phyloP scores from a whole-genome alignment of 2,113 vertebrate species.

The Cyphomyrus plagiostoma region DNA sequence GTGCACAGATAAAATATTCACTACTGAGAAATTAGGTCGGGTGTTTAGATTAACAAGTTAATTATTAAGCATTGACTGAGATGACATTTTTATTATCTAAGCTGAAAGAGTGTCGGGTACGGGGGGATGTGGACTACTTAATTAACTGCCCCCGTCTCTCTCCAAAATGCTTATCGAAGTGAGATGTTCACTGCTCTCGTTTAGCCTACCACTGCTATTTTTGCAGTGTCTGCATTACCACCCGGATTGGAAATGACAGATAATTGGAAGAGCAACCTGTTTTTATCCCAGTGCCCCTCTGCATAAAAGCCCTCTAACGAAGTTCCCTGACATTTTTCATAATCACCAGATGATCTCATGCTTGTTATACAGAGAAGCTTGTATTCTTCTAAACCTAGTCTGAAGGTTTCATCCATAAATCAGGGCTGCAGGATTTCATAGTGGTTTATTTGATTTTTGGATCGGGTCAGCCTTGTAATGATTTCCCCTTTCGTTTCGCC shows the following conservation, averaged over 20 bases:
- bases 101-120: not conserved
- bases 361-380: not conserved
- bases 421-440: not conserved
- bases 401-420: conserved; percentile 2
- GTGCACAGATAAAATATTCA: not conserved
- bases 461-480: not conserved
- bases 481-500: not conserved
- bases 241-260: not conserved
- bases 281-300: not conserved
- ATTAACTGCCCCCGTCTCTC: not conserved
- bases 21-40: not conserved
- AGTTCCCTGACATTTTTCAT: not conserved
- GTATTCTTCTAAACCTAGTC: not conserved
- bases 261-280: not conserved
- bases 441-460: not conserved
- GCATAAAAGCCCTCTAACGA: not conserved
- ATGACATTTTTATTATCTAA: not conserved
- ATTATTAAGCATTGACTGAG: not conserved
- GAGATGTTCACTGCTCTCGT: not conserved
- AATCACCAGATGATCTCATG: not conserved
- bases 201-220: not conserved
- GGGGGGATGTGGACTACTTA: not conserved
- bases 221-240: not conserved
- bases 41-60: not conserved
- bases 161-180: not conserved